Conservation (phyloP, 2,113 vertebrate genomes). For the Oreochromis niloticus region DNA sequence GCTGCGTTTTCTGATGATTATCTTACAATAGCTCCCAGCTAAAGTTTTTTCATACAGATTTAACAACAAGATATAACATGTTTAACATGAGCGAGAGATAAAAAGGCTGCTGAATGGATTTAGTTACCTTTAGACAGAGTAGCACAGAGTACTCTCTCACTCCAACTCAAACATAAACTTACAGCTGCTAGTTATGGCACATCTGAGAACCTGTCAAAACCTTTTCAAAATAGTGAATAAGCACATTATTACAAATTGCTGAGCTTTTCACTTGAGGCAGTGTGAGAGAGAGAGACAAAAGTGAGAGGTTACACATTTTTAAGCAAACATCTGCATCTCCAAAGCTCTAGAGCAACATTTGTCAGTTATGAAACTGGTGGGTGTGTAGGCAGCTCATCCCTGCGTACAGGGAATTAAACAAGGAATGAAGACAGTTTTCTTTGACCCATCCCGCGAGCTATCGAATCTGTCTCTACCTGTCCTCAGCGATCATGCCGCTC, state of each 20-base stretch:
- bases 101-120: not conserved
- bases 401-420: not conserved
- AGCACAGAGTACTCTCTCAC: not conserved
- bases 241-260: not conserved
- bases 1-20: not conserved
- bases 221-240: not conserved
- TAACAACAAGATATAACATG: not conserved
- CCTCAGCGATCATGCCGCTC: not conserved
- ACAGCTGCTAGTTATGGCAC: not conserved
- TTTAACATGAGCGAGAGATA: not conserved
- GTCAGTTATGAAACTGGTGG: not conserved
- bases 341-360: not conserved
- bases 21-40: not conserved
- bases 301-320: not conserved
- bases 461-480: slow-evolving; percentile 43
- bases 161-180: not conserved
- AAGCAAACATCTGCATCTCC: not conserved
- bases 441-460: not conserved
- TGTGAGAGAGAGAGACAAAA: not conserved
- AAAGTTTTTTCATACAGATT: not conserved
- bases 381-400: not conserved
- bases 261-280: not conserved
- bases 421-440: slow-evolving; percentile 16
- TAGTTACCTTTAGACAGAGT: not conserved
- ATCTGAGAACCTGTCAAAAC: not conserved